Conservation (phyloP, 2,888 invertebrate species). For the Nebria salina region DNA sequence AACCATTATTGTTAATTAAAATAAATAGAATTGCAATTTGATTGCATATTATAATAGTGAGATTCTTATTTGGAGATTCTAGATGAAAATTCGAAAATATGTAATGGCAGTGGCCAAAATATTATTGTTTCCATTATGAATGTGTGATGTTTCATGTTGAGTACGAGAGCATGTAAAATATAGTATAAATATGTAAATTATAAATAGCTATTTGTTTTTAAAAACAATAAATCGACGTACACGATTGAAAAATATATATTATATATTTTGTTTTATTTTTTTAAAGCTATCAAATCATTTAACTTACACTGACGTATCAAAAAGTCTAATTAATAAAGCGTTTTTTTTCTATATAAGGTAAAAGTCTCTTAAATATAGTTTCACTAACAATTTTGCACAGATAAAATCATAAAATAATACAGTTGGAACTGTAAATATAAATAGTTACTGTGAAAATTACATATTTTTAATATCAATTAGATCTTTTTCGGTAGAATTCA, state of each 20-base stretch:
- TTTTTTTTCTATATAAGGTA: slow-evolving; percentile 19
- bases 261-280: slow-evolving; percentile 14
- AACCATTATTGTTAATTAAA: not conserved
- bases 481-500: too few relatives aligned
- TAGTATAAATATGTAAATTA: not conserved
- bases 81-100: not conserved
- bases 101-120: not conserved
- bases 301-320: slow-evolving; percentile 40
- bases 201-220: not conserved
- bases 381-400: slow-evolving; percentile 20
- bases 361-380: slow-evolving; percentile 28
- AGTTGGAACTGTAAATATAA: not conserved
- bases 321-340: slow-evolving; percentile 39
- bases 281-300: slow-evolving; percentile 39
- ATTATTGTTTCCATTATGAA: not conserved
- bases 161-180: slow-evolving; percentile 6
- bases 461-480: too few relatives aligned
- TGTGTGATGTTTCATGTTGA: not conserved
- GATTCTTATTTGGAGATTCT: not conserved
- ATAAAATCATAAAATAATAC: not conserved
- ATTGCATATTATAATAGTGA: not conserved
- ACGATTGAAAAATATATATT: slow-evolving; percentile 32
- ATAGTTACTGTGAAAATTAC: not conserved
- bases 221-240: slow-evolving; percentile 7
- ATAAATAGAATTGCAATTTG: not conserved